Evolutionary conservation across 1,140 invertebrate genomes (phyloP), one percentile per base, ranked within the genome.

Genomic region (Temnothorax nylanderi): DNA sequence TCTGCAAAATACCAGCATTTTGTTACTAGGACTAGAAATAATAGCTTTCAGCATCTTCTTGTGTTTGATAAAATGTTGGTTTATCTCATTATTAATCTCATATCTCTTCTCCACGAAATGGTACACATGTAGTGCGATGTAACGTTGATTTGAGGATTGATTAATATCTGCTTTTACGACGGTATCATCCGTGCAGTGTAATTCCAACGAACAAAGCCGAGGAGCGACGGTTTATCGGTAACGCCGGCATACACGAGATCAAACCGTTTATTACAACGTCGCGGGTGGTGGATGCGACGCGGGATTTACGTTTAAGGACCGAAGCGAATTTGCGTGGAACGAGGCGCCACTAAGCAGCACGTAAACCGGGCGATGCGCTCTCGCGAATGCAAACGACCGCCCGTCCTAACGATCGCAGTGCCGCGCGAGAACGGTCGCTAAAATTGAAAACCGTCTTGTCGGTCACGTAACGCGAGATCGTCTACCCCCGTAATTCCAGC

Each of bases 391-490:
- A 56, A 75, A 74, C 34, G 69, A 75, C 51, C 32, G 13, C 1
- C 18, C 51, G 54, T 26, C 44, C 56, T 84, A 84, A 84, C 56
- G 54, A 84, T 74, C 54, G 69, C 18, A 18, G 21, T 11, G 16
- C 26, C 18, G 3, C 6, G n/a, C 4, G 37, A 72, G 51, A 56
- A 75, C 37, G 49, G 67, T 44, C 41, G 69, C 37, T 56, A 44
- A 85, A 85, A 85, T 85, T 85, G 75, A 67, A 85, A 82, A 71
- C 64, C 21, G 13, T 64, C 85, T 71, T 85, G 77, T 65, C 49
- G 64, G 76, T 67, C 51, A 74, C 62, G 75, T 82, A 82, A 58
- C 49, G 65, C 18, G 51, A 56, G 84, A 51, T 86, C 62, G 34
- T 65, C 26, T 49, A 21, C 26, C 51, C 41, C 51, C 32, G 37